Evolutionary conservation across 37 sponge, comb jelly and placozoan genomes (phyloP).

Genomic region (Sycon ciliatum): DNA sequence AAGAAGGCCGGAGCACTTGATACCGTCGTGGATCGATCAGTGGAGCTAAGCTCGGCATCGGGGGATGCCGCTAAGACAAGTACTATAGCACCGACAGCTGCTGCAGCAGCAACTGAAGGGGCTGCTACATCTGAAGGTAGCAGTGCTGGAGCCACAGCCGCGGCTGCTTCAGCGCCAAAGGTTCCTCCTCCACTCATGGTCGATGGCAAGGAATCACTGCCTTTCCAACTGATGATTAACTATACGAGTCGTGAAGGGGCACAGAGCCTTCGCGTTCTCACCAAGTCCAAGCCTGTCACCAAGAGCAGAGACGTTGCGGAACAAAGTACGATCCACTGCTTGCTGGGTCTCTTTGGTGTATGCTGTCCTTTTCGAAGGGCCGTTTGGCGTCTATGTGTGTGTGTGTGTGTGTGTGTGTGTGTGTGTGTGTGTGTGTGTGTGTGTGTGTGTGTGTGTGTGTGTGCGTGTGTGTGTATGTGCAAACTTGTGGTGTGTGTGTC

Average conservation of each 20-base stretch:
- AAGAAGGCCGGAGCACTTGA: no score
- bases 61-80: no score
- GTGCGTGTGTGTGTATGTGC: neutral
- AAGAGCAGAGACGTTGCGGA: slow-evolving; percentile 63
- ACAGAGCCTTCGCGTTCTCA: slow-evolving; percentile 51
- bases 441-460: slow-evolving; percentile 3
- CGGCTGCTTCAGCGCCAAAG: no score
- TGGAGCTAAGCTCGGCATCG: no score
- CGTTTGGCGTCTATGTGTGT: neutral
- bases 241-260: slow-evolving; percentile 66
- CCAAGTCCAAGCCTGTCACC: slow-evolving; percentile 67
- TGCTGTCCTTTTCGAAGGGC: no score
- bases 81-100: no score
- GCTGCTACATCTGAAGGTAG: no score
- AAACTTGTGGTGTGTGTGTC: neutral
- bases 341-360: neutral
- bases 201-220: slow-evolving; percentile 55
- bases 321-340: slow-evolving; percentile 24
- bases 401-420: slow-evolving; percentile 18
- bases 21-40: no score
- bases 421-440: neutral
- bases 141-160: no score
- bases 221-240: slow-evolving; percentile 77
- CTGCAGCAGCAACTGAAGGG: no score
- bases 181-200: slow-evolving; percentile 42